Base-by-base conservation (phyloP, 2,888 invertebrate genomes). In the Agonopterix heracliana region DNA sequence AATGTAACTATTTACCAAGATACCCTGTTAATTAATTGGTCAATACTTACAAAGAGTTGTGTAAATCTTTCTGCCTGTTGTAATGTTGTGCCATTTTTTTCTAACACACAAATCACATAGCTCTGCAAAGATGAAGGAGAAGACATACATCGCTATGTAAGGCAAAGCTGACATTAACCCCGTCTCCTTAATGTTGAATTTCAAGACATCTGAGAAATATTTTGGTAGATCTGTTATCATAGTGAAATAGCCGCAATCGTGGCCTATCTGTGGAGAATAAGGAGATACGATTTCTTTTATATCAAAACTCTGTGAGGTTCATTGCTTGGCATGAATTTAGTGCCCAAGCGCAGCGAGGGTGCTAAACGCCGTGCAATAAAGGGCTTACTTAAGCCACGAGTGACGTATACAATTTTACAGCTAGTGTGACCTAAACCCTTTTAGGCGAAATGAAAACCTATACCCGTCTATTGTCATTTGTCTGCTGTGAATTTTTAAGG, bases 211-310 rank as follows among this genome's bases (percentile, higher is more conserved):
- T 2, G 90, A 91, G 91, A 93, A 92, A 71, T 93, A 93, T 57
- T 91, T 92, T 0, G 93, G 93, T 12, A 93, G 81, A 69, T 93
- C 93, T 0, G 92, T 92, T 42, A 93, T 90, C 90, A 93, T 91
- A 1, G 92, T 92, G 68, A 92, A 93, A 72, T 93, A 92, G 1
- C 93, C 92, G 90, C 92, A 93, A 66, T 92, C 92, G 71, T 93
- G 93, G 13, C 92, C 92, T 53, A 91, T 83, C 85, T 92, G 86
- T 12, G 34, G 12, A 46, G 2, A 44, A 47, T 4, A 17, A 1
- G 14, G 2, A n/a, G 9, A 13, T 9, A 34, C 10, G 14, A n/a
- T 35, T 14, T 14, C 14, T 14, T 14, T 14, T 14, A 14, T 2
- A 14, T 14, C 14, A 14, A 14, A 2, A 14, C 2, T 14, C 14